Conservation (phyloP, 2,113 vertebrate species). For the Mesitornis unicolor region DNA sequence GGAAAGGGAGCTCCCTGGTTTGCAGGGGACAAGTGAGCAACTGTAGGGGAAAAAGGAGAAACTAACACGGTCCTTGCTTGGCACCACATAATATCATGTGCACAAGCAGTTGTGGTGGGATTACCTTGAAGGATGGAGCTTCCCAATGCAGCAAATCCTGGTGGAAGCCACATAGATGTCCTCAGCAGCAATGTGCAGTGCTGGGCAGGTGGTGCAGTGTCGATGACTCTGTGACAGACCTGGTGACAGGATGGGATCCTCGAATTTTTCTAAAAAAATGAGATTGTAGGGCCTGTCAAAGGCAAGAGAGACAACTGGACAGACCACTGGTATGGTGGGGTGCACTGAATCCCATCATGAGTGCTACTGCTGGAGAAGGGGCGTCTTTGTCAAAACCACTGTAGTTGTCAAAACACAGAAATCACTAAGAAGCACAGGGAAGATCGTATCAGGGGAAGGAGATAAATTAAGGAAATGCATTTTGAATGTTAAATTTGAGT, state of each 20-base stretch:
- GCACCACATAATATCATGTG: background rate
- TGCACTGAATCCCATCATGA: background rate
- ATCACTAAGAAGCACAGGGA: background rate
- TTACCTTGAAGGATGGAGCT: background rate
- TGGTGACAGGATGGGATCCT: background rate
- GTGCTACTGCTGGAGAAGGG: background rate
- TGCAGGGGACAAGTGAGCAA: background rate
- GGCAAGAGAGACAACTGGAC: background rate
- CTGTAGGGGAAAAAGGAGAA: background rate
- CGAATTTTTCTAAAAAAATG: background rate
- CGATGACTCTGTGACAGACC: background rate
- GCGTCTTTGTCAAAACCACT: background rate
- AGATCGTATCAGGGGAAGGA: background rate
- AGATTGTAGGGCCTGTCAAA: background rate
- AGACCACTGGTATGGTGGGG: background rate
- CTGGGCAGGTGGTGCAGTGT: background rate
- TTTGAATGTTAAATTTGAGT: background rate
- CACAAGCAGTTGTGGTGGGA: background rate
- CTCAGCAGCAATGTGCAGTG: background rate
- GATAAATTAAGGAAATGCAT: background rate
- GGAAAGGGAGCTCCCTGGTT: background rate
- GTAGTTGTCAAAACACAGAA: background rate
- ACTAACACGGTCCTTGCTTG: background rate
- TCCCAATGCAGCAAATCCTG: rapidly evolving
- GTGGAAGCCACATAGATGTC: background rate